Conservation (phyloP, 2,113 vertebrate genomes). For the Turdus rufiventris region DNA sequence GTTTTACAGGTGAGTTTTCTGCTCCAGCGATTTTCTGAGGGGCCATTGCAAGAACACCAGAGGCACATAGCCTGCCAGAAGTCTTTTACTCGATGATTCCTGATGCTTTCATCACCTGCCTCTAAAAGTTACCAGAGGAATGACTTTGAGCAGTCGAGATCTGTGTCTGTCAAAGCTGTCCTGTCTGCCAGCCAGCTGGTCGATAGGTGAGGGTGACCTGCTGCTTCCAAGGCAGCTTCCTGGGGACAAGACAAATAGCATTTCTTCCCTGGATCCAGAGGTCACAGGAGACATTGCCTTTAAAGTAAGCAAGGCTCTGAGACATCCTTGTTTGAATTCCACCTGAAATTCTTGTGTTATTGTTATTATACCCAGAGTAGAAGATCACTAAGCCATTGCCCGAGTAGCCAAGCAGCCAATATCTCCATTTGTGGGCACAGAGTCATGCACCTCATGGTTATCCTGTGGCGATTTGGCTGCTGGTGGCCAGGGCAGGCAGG, state of each 20-base stretch:
- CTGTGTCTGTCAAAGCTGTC: not conserved
- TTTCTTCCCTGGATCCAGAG: not conserved
- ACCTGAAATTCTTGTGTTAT: not conserved
- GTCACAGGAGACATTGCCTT: not conserved
- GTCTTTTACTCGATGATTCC: not conserved
- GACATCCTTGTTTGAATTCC: not conserved
- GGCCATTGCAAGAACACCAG: not conserved
- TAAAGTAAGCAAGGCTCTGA: not conserved
- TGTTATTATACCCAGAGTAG: not conserved
- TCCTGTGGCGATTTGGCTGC: not conserved
- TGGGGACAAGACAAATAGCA: not conserved
- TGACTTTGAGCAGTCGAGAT: not conserved
- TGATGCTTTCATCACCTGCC: not conserved
- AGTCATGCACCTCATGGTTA: fast-evolving
- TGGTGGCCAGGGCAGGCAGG: not conserved
- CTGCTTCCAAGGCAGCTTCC: not conserved
- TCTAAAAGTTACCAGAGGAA: not conserved
- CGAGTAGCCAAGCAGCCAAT: not conserved
- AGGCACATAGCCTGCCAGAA: not conserved
- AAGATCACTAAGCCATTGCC: not conserved
- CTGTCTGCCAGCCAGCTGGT: not conserved
- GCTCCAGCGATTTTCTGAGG: not conserved
- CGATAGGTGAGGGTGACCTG: not conserved
- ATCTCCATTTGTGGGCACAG: not conserved
- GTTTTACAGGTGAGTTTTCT: not conserved